Conservation (phyloP, 2,797 vertebrate species). For the Balearica regulorum region DNA sequence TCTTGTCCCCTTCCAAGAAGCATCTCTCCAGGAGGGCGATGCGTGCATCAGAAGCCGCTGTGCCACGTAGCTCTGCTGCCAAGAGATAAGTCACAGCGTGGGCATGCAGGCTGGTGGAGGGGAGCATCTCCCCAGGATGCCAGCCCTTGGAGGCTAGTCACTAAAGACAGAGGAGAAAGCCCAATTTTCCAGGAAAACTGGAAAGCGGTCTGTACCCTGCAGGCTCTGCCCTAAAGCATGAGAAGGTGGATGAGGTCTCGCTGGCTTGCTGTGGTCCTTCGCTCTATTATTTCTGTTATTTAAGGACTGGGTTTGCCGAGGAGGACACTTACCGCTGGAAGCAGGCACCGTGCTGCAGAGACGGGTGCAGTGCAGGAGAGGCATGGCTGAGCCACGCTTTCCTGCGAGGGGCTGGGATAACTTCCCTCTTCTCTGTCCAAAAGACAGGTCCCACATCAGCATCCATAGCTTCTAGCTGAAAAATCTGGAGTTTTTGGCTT, state of each 20-base stretch:
- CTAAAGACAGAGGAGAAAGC: not conserved
- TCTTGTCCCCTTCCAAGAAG: not conserved
- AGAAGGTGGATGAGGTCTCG: not conserved
- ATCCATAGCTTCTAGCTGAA: not conserved
- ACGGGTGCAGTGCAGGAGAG: not conserved
- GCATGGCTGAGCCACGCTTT: not conserved
- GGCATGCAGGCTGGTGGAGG: not conserved
- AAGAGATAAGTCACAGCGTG: not conserved
- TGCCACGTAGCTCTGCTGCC: not conserved
- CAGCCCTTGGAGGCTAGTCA: not conserved
- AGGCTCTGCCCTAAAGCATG: not conserved
- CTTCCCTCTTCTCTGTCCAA: not conserved
- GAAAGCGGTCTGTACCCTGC: fast-evolving
- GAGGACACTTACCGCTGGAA: not conserved
- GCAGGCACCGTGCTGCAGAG: fast-evolving
- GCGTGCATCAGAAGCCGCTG: not conserved
- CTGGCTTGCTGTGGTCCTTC: not conserved
- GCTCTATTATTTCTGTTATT: not conserved
- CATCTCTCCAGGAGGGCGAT: not conserved
- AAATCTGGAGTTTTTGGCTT: not conserved
- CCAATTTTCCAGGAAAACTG: not conserved
- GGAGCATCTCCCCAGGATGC: not conserved
- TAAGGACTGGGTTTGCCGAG: not conserved
- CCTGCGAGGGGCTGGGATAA: not conserved
- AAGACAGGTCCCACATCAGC: not conserved